Evolutionary conservation across 2,113 vertebrate species (phyloP), one percentile per base, ranked within the genome.

Genomic region (Macquaria ambigua): DNA sequence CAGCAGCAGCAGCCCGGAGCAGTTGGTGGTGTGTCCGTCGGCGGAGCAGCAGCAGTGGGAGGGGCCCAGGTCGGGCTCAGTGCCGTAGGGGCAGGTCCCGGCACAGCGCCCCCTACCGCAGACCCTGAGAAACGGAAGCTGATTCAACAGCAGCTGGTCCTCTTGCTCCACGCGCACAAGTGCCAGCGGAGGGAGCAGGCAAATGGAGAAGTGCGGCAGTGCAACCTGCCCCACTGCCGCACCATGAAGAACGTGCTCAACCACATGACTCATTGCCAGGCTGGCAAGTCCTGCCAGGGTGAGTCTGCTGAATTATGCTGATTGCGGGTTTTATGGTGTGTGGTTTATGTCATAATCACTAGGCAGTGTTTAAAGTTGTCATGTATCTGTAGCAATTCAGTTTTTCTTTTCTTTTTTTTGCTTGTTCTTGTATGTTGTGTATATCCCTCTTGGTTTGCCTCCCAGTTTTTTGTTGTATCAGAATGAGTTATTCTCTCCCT

Each of bases 161-260:
- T 99, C 66, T 95, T 99, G 82, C 92, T 99, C 55, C 98, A 99
- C 0, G 98, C 98, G 39, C 98, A 99, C 94, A 99, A 99, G 94
- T 99, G 98, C 95, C 98, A 99, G 95, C 97, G 98, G 21, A 93
- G 98, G 70, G 98, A 99, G 83, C 98, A 99, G 93, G 98, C 97
- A 77, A 99, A 99, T 0, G 98, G 98, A 6, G 98, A 99, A 86
- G 97, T 99, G 88, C 95, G 97, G 18, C 98, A 97, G 88, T 99
- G 98, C 93, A 99, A 98, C 94, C 97, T 99, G 90, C 98, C 98
- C 43, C 98, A 99, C 55, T 99, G 98, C 86, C 97, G 98, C 63
- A 99, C 98, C 79, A 99, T 99, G 98, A 99, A 99, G 97, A 99
- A 99, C 78, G 98, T 99, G 87, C 95, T 99, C 23, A 99, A 99